phyloP scores from a whole-genome alignment of 53 echinoderm and acorn worm genomes.

The Stichopus horrens region DNA sequence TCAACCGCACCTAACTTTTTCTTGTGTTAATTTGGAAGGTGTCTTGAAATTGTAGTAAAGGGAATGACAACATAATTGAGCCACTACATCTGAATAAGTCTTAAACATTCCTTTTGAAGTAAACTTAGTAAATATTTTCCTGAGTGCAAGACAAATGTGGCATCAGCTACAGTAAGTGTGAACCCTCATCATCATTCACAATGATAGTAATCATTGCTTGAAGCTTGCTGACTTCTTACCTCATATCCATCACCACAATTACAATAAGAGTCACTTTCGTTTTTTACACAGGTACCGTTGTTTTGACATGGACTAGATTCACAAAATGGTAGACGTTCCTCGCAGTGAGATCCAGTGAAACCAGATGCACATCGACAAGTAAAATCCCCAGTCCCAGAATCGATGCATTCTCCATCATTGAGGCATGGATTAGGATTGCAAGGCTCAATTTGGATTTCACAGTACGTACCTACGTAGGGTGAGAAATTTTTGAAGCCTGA shows the following conservation, averaged over 20 bases:
- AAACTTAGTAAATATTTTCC: too few relatives aligned
- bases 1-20: too few relatives aligned
- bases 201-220: too few relatives aligned
- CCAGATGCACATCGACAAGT: neutral
- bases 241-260: neutral
- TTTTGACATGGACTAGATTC: neutral
- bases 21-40: too few relatives aligned
- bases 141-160: too few relatives aligned
- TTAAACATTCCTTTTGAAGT: too few relatives aligned
- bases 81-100: too few relatives aligned
- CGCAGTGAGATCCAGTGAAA: neutral
- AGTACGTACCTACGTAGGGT: neutral
- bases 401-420: neutral
- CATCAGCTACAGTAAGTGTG: too few relatives aligned
- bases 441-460: neutral
- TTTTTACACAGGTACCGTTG: neutral
- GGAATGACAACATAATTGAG: too few relatives aligned
- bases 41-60: too few relatives aligned
- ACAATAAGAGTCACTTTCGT: neutral
- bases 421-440: neutral
- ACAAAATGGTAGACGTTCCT: neutral
- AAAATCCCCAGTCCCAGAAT: neutral
- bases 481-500: neutral
- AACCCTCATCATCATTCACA: too few relatives aligned
- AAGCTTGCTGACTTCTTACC: neutral